These are phyloP conservation scores for Rhyzopertha dominica DNA, from an alignment of 1,140 invertebrate species.

Conservation along the genomic window DNA sequence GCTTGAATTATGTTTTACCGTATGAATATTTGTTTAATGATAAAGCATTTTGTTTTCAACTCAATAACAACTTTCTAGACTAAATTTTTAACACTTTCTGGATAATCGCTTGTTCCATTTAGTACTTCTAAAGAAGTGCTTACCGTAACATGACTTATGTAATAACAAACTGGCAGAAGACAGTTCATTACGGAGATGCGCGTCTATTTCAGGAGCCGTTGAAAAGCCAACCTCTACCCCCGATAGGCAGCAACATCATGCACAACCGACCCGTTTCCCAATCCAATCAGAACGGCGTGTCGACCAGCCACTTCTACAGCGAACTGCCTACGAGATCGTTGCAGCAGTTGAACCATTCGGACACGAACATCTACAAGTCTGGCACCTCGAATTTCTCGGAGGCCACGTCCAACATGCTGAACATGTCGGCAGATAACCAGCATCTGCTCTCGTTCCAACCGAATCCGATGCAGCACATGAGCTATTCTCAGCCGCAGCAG, in stretches of 20 bases:
- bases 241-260: constrained; percentile 35
- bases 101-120: too few species aligned
- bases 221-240: constrained; percentile 35
- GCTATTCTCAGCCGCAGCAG: constrained; percentile 45
- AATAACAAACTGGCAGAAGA: too few species aligned
- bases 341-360: constrained; percentile 26
- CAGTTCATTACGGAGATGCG: too few species aligned
- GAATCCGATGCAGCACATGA: constrained; percentile 45
- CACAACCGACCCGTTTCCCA: constrained; percentile 24
- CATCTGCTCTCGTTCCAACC: constrained; percentile 31
- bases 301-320: constrained; percentile 41
- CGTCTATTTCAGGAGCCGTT: constrained; percentile 32
- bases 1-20: too few species aligned
- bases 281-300: constrained; percentile 27
- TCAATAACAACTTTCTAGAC: too few species aligned
- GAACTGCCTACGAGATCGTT: constrained; percentile 18
- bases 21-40: too few species aligned
- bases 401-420: constrained; percentile 45
- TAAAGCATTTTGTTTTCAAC: too few species aligned
- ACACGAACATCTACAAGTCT: constrained; percentile 34
- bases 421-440: constrained; percentile 46
- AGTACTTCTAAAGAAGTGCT: too few species aligned
- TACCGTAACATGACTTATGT: too few species aligned
- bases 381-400: constrained; percentile 29
- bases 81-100: too few species aligned